Evolutionary conservation across 2,797 vertebrate genomes (phyloP), one percentile per base, ranked within the genome.

Genomic region (Acipenser oxyrinchus): DNA sequence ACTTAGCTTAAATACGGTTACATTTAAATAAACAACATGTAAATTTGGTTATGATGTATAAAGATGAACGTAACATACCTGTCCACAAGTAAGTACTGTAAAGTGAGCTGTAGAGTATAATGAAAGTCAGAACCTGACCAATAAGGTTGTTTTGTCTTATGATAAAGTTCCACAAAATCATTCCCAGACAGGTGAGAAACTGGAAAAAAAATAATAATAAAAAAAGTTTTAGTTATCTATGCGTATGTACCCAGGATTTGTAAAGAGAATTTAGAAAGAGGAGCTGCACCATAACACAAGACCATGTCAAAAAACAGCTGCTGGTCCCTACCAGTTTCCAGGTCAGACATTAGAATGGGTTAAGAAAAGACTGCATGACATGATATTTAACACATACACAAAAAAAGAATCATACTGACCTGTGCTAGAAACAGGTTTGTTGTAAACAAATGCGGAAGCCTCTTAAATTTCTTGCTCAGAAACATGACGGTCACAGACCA

Each of bases 1-100:
- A 5, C 5, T 37, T 37, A 37, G 37, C 37, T 37, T 37, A 37
- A 37, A 37, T 37, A 37, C 5, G 4, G 37, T 37, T 37, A 37
- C 37, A 37, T 37, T 37, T 37, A 37, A 37, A 37, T 37, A 37
- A 37, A 37, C 37, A 37, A 37, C 37, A 37, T 37, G 18, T 18
- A 18, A 18, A 18, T 18, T 18, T 18, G 37, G 5, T 37, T 37
- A 37, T 37, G 37, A 37, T 37, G 3, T 37, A 37, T 37, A 37
- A 37, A 37, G 37, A 37, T 37, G 37, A 37, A 5, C 73, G 67
- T 58, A 69, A 68, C 83, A 78, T 89, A 98, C 97, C 95, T 89
- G 97, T 92, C 97, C 96, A 99, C 1, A 98, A 69, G 71, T 89
- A 98, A 23, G 93, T 92, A 78, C 95, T 93, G 78, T 95, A 98